These are phyloP conservation scores for Callipepla californica DNA, from an alignment of 2,113 vertebrate genomes.

Conservation along the genomic window DNA sequence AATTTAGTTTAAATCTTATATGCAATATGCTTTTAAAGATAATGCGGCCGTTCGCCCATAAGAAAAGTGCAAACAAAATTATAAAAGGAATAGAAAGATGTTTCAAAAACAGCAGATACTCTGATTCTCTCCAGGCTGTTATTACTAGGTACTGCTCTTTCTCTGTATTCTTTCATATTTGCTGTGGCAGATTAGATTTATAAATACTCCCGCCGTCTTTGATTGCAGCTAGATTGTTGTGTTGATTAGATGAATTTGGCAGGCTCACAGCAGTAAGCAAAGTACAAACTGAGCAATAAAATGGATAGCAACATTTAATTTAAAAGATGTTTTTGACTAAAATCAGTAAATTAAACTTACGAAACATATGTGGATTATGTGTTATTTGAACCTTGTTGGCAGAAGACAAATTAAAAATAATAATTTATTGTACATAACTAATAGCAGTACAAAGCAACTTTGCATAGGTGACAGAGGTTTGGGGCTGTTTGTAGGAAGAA, in stretches of 20 bases:
- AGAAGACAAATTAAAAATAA: background rate
- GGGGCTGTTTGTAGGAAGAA: background rate
- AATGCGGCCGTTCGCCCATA: background rate
- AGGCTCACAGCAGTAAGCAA: background rate
- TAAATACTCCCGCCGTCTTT: constrained; percentile 65
- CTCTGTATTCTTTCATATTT: constrained; percentile 63
- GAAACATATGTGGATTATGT: background rate
- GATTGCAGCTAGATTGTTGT: constrained; percentile 44
- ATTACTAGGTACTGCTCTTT: background rate
- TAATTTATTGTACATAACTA: background rate
- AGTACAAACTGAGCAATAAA: constrained; percentile 39
- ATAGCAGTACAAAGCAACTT: background rate
- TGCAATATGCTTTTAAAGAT: background rate
- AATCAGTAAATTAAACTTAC: constrained; percentile 45
- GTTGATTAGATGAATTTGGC: constrained; percentile 37
- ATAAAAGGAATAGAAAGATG: background rate
- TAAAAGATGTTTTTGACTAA: constrained; percentile 47
- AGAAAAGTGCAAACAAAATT: background rate
- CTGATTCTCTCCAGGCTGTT: background rate
- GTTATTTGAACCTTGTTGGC: background rate
- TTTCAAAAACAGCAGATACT: background rate
- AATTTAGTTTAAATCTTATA: background rate
- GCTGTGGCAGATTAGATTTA: constrained; percentile 37
- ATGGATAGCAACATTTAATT: constrained; percentile 47
- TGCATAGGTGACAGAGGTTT: background rate